Base-by-base conservation (phyloP, 2,113 vertebrate genomes). In the Corythoichthys intestinalis region DNA sequence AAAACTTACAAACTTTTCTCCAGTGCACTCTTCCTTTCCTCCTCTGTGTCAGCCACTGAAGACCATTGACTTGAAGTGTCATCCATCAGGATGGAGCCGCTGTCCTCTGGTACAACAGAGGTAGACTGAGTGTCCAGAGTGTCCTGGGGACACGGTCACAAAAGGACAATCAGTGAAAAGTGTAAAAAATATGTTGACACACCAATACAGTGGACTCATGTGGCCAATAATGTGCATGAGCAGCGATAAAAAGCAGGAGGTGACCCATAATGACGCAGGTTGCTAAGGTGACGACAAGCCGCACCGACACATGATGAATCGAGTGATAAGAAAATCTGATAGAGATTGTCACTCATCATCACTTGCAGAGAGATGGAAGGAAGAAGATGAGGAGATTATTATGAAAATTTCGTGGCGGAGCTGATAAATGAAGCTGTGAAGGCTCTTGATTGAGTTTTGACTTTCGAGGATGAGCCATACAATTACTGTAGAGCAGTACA, bases 1-100 rank as follows among this genome's bases (percentile, higher is more conserved):
- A 61, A 67, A n/a, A 90, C 95, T 77, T 92, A 96, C 95, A 94
- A 93, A 93, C 95, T 97, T 90, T 94, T 94, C 83, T 95, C 95
- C 88, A 94, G 91, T 86, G 95, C 94, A 81, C 70, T 87, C 78
- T 71, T 93, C 83, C 91, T 92, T 76, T 93, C 93, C 75, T 95
- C 93, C 78, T 94, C 93, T 17, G 88, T 94, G 85, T 95, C 91
- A 3, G 90, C 88, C 1, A 68, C 86, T 17, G 87, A 74, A 0
- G 91, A 91, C 71, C 90, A 91, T 71, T 94, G 92, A 76, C 91
- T 93, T 79, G 89, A 90, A 67, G 89, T 89, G 72, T 93, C 93
- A 20, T 95, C 94, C 84, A 89, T 90, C 78, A 88, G 70, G 66
- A 85, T 35, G 1, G 91, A 93, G 74, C 68, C 70, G 67, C 85